Percentiles rank a stretch among this genome's conserved stretches.
Evolutionary conservation across 2,888 invertebrate genomes (phyloP).

Genomic region (Xiphydria camelus): DNA sequence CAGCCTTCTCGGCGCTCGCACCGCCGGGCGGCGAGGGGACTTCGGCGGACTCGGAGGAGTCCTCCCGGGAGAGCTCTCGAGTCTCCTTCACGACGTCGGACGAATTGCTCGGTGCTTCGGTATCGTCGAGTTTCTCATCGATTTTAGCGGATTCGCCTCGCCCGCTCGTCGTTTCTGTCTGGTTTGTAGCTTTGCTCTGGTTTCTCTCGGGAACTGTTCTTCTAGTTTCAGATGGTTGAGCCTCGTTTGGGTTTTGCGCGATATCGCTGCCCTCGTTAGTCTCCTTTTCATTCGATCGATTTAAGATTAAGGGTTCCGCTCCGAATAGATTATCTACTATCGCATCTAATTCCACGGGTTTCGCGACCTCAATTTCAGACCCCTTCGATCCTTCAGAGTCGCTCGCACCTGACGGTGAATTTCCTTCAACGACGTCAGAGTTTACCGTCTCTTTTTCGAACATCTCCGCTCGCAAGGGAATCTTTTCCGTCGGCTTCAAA

Average conservation of each 20-base stretch:
- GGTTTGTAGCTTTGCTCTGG: neutral
- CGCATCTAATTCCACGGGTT: constrained; percentile 6
- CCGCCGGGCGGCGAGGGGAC: too few relatives aligned
- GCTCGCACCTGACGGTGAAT: too few relatives aligned
- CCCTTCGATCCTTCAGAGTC: too few relatives aligned
- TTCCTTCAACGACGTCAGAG: too few relatives aligned
- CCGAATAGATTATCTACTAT: too few relatives aligned
- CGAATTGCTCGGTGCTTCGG: constrained; percentile 30
- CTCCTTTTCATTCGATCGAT: constrained; percentile 6
- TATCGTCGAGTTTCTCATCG: constrained; percentile 43
- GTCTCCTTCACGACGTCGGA: constrained; percentile 12
- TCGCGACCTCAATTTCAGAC: constrained; percentile 4
- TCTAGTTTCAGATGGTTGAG: constrained; percentile 31
- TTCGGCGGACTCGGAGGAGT: constrained; percentile 22
- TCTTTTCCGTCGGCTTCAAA: neutral
- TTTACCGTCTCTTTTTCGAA: too few relatives aligned
- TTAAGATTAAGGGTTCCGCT: constrained; percentile 6
- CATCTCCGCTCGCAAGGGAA: neutral
- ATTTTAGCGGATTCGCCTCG: constrained; percentile 27
- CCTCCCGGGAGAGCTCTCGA: constrained; percentile 7
- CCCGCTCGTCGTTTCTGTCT: too few relatives aligned
- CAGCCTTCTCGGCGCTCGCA: constrained; percentile 1
- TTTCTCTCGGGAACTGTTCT: neutral
- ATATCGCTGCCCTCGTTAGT: constrained; percentile 27
- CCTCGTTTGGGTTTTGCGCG: constrained; percentile 43